These are phyloP conservation scores for Mormyrops boulengeri DNA, from an alignment of 2,797 vertebrate genomes.

Conservation along the genomic window DNA sequence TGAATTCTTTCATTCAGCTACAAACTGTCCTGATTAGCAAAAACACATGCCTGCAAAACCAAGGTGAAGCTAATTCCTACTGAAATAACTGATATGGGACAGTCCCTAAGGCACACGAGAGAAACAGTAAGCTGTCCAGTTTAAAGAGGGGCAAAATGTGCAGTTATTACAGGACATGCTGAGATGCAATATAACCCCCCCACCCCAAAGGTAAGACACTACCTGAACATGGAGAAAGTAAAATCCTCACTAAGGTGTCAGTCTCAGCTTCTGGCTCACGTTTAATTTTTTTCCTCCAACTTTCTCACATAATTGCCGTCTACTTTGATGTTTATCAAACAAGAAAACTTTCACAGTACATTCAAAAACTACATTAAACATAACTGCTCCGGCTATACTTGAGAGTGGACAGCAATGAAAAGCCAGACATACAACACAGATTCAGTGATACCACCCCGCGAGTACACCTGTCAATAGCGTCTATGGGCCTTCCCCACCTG, in stretches of 20 bases:
- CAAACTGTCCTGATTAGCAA: neutral
- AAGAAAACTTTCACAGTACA: neutral
- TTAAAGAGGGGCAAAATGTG: neutral
- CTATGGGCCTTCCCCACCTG: slow-evolving; percentile 63
- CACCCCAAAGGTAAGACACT: neutral
- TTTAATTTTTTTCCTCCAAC: neutral
- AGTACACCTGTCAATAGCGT: neutral
- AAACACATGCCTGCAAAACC: neutral
- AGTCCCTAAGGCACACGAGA: neutral
- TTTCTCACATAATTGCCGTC: neutral
- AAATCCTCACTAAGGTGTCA: neutral
- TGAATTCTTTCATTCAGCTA: neutral
- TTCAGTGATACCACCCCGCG: neutral
- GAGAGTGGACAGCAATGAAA: neutral
- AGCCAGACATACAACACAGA: neutral
- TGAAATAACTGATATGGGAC: neutral
- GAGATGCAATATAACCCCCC: neutral
- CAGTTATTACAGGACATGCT: neutral
- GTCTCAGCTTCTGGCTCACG: neutral
- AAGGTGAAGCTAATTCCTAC: neutral
- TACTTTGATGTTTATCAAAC: neutral
- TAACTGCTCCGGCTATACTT: neutral
- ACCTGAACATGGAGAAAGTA: neutral
- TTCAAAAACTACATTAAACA: neutral
- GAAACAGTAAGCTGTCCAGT: neutral